Conservation (phyloP, 2,888 invertebrate species). For the Drosophila kuntzei region DNA sequence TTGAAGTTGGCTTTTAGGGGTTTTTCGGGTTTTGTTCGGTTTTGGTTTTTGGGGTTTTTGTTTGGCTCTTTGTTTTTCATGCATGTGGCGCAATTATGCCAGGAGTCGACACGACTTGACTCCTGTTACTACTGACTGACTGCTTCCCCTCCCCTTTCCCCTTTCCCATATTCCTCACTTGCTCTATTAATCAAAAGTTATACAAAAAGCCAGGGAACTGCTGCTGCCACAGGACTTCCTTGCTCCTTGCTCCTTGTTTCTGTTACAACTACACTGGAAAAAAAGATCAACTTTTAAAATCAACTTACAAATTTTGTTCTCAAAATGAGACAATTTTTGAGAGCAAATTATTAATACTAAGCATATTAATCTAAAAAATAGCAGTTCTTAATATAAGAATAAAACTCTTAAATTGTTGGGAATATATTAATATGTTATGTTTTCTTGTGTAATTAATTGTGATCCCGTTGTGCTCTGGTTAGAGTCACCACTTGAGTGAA, state of each 20-base stretch:
- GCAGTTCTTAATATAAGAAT: too few relatives aligned
- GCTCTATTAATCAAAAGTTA: slow-evolving; percentile 77
- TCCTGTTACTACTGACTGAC: slow-evolving; percentile 18
- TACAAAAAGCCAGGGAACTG: slow-evolving; percentile 72
- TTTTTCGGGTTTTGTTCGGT: slow-evolving; percentile 5
- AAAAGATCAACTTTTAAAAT: too few relatives aligned
- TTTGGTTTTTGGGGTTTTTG: background rate
- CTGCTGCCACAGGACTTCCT: slow-evolving; percentile 52
- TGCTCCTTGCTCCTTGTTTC: slow-evolving; percentile 17
- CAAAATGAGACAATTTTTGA: too few relatives aligned
- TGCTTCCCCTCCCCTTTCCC: slow-evolving; percentile 21
- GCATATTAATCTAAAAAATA: too few relatives aligned
- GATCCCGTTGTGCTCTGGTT: too few relatives aligned
- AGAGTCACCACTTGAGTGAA: too few relatives aligned
- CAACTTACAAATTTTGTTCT: too few relatives aligned
- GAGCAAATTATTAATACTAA: too few relatives aligned
- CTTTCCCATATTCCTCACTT: slow-evolving; percentile 15
- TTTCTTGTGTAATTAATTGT: too few relatives aligned
- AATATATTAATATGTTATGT: too few relatives aligned
- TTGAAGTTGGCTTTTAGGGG: slow-evolving; percentile 37
- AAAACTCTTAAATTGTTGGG: too few relatives aligned
- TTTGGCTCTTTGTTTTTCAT: slow-evolving; percentile 37
- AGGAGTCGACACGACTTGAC: slow-evolving; percentile 31
- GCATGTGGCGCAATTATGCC: slow-evolving; percentile 72
- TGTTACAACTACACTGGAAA: too few relatives aligned